Base-by-base conservation (phyloP, 2,888 invertebrate genomes). In the Adineta ricciae region DNA sequence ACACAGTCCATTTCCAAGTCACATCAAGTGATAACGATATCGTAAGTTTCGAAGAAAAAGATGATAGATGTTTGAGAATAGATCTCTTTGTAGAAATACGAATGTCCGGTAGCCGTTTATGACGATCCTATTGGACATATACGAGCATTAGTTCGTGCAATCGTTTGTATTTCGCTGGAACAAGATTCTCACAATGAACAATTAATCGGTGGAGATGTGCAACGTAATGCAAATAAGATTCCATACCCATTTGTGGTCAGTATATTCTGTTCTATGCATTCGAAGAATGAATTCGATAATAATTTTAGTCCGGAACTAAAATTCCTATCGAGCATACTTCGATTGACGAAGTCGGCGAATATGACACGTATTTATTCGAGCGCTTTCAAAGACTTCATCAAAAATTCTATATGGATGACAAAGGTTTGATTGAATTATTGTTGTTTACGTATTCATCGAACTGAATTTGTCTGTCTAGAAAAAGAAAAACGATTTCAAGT, bases 401-500 rank as follows among this genome's bases (percentile, higher is more conserved):
- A 41, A 78, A 78, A 41, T 7, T 41, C 8, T 41, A 78, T 41
- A 21, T 38, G 11, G 14, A 78, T 24, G 38, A 78, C n/a, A n/a
- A 78, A n/a, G 78, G 78, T 78, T 64, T 64, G 14, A 32, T 64
- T 27, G 32, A 14, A n/a, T n/a, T 46, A 46, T 1, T 11, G 9
- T 41, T 0, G 4, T 78, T 24, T n/a, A 41, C 24, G 9, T 38
- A 24, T 14, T n/a, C 38, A 46, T 86, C 84, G 64, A 84, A 84
- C 41, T n/a, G 5, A 11, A 46, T 46, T 46, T 46, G 46, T 46
- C 86, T 83, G 87, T 88, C 11, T 87, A 87, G 94, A 95, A 90
- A 93, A 93, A 87, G 90, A 92, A 56, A 91, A 91, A 87, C 92
- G 96, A 56, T 93, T 93, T 87, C 90, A 92, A 85, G 93, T 96